Evolutionary conservation across 1,140 invertebrate species (phyloP), one percentile per base, ranked within the genome.

Genomic region (Aethina tumida): DNA sequence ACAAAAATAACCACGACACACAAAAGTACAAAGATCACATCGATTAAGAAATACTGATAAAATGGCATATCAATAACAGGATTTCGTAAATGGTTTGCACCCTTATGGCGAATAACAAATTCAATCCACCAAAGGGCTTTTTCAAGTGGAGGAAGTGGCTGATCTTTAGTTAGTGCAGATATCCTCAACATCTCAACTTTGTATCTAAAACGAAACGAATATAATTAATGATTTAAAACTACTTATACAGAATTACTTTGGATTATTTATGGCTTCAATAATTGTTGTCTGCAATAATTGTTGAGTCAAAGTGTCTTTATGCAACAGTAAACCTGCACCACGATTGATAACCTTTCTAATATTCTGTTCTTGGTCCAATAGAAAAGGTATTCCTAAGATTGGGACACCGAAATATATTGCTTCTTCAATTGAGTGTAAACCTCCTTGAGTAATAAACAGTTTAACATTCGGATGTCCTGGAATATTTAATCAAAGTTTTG

Each of bases 361-460:
- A 43, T 67, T 67, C 10, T 50, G 59, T 5, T 58, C 63, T 49
- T 83, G 77, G 44, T 84, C 81, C 1, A 64, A 69, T 41, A 75
- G 71, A 16, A 83, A 47, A 0, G 79, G 78, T n/a, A 66, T 56
- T n/a, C 58, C 62, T 1, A 79, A 37, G 1, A 78, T 43, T 0
- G 75, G 75, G 4, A 75, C 67, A 15, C 63, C 68, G 37, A 63
- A 56, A 39, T 67, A 63, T 8, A 74, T 63, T 0, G 70, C 66
- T 52, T 79, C 75, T 27, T 70, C 67, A 6, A 66, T 61, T 13
- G 74, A 74, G 26, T 72, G 66, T 5, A 70, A 55, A 2, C 76
- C 76, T 17, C 75, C 73, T 43, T 79, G 76, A 5, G 68, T 73
- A 17, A 78, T 70, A 44, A 78, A 77, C 1, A 72, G 36, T 45